phyloP scores from a whole-genome alignment of 1,140 invertebrate species.

The Drosophila ogumai region DNA sequence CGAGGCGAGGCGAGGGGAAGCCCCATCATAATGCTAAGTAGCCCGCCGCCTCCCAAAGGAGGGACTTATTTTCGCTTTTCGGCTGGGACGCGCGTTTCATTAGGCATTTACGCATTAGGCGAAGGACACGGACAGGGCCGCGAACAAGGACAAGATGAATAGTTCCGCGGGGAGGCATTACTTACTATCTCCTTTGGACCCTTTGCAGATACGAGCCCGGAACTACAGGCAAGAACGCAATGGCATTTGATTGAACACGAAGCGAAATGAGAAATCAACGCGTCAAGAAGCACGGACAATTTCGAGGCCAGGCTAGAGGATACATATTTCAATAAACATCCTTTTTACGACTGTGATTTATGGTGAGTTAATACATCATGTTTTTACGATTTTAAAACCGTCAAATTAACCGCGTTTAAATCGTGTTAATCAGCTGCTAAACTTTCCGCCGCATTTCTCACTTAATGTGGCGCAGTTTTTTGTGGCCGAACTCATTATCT shows the following conservation, averaged over 20 bases:
- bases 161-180: constrained; percentile 25
- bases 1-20: neutral
- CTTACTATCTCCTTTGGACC: constrained; percentile 2
- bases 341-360: neutral
- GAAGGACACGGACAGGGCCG: constrained; percentile 10
- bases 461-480: constrained; percentile 15
- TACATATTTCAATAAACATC: neutral
- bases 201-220: neutral
- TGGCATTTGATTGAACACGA: constrained; percentile 3
- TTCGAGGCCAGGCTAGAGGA: neutral
- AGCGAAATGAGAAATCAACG: neutral
- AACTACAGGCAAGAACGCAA: neutral
- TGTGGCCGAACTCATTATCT: constrained; percentile 31
- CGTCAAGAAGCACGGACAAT: neutral
- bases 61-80: constrained; percentile 48
- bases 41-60: constrained; percentile 30
- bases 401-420: constrained; percentile 3
- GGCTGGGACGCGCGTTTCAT: constrained; percentile 71
- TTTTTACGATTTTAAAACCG: constrained; percentile 5
- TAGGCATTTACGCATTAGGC: constrained; percentile 60
- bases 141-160: constrained; percentile 19
- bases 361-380: neutral
- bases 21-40: constrained; percentile 52
- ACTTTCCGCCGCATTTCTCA: constrained; percentile 19
- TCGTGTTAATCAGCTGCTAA: constrained; percentile 6